phyloP scores from a whole-genome alignment of 2,113 vertebrate species.

The Pandion haliaetus region DNA sequence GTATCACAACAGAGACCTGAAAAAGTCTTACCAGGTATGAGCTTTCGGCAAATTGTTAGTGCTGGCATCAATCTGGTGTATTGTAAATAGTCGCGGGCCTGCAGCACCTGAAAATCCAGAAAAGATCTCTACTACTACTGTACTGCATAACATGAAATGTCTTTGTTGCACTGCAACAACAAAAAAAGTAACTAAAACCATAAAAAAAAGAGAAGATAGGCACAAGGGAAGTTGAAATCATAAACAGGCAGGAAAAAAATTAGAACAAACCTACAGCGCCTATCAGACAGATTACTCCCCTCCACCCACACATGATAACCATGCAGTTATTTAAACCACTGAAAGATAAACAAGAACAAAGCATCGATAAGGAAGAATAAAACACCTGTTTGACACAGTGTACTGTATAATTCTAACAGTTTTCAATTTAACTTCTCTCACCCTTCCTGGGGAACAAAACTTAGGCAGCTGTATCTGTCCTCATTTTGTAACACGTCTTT shows the following conservation, averaged over 20 bases:
- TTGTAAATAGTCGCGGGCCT: slow-evolving; percentile 94
- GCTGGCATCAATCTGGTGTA: slow-evolving; percentile 97
- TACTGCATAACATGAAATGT: background rate
- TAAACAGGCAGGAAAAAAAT: background rate
- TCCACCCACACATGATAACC: background rate
- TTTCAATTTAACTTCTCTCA: background rate
- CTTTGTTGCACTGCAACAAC: background rate
- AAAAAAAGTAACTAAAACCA: background rate
- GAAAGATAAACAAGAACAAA: background rate
- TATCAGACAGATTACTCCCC: background rate
- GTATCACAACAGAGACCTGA: background rate
- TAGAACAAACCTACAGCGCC: too few species aligned
- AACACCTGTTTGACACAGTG: background rate
- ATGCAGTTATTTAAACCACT: background rate
- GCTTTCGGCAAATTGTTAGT: slow-evolving; percentile 97
- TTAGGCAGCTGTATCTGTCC: background rate
- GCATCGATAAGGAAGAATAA: background rate
- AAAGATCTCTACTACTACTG: background rate
- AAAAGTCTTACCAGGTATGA: slow-evolving; percentile 89
- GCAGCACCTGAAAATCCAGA: slow-evolving; percentile 84
- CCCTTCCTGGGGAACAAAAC: background rate
- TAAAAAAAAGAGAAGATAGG: background rate
- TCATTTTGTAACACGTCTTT: background rate
- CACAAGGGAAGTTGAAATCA: background rate
- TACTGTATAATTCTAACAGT: background rate